Evolutionary conservation across 1,140 invertebrate species (phyloP).

Genomic region (Lepidurus packardi): DNA sequence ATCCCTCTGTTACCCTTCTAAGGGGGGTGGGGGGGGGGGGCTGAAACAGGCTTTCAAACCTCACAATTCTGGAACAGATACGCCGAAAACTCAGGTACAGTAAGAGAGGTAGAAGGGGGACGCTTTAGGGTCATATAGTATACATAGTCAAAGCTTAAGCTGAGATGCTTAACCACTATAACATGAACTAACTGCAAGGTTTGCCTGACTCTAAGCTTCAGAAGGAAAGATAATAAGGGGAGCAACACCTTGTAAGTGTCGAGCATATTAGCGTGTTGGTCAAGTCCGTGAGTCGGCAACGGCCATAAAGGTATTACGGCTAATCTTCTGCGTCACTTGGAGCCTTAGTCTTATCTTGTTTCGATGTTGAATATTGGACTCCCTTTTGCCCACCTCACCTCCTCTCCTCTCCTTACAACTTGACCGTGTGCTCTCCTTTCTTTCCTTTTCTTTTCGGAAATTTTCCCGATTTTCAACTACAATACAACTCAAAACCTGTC

Average conservation of each 20-base stretch:
- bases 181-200: no score
- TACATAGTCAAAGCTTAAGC: no score
- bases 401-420: background rate
- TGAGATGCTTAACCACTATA: no score
- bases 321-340: slow-evolving; percentile 21
- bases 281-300: slow-evolving; percentile 9
- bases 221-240: no score
- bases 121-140: no score
- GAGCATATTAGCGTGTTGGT: slow-evolving; percentile 10
- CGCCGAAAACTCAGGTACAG: background rate
- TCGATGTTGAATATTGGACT: slow-evolving; percentile 9
- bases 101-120: background rate
- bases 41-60: no score
- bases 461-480: background rate
- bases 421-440: background rate
- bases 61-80: no score
- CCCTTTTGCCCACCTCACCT: background rate
- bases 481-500: background rate
- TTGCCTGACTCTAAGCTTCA: no score
- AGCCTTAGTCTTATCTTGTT: slow-evolving; percentile 12
- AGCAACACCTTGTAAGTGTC: slow-evolving; percentile 18
- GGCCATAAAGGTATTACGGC: slow-evolving; percentile 3
- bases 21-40: no score
- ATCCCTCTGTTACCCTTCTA: no score
- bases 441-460: background rate